Base-by-base conservation (phyloP, 2,888 invertebrate genomes). In the Cephus pygmeus region DNA sequence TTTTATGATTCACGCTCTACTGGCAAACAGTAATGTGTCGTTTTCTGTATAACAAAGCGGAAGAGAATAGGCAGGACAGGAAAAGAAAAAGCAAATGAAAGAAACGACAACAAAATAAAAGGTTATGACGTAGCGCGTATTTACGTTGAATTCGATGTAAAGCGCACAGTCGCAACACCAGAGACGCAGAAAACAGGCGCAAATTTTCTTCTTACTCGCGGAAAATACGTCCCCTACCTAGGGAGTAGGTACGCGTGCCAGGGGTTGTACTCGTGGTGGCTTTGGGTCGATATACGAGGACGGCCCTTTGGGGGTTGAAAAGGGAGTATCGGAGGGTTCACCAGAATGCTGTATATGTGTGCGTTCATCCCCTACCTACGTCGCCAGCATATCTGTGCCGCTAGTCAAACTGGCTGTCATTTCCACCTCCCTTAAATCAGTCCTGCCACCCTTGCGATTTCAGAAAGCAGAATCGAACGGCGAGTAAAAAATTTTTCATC, bases 341-440 rank as follows among this genome's bases (percentile, higher is more conserved):
- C 77, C 73, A 77, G 77, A 76, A 76, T 36, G 75, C 71, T 71
- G 76, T 73, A 76, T 77, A 80, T 81, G 79, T 56, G 56, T 23
- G 56, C 9, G 56, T 56, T 15, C 56, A 56, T 56, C 23, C 56
- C 56, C 56, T 56, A 56, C 56, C 56, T 56, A 56, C 56, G 9
- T 23, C 9, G 56, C 56, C 9, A 56, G 56, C 56, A 56, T 56
- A 23, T 56, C 56, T 6, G 23, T 56, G 56, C 56, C 23, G 79
- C 79, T 83, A 75, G 80, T 83, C 82, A 81, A 84, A 83, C 82
- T 83, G 81, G 81, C 83, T 84, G 84, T 83, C 83, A 83, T 83
- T 83, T 81, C 80, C 81, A 84, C 81, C 4, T 12, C 81, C 83
- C 78, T 12, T 34, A 31, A 81, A 69, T 80, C 80, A 69, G 77